Percentiles rank a stretch among this genome's conserved stretches.
These are phyloP conservation scores for Trachymyrmex septentrionalis DNA, from an alignment of 1,140 invertebrate species.

Conservation along the genomic window DNA sequence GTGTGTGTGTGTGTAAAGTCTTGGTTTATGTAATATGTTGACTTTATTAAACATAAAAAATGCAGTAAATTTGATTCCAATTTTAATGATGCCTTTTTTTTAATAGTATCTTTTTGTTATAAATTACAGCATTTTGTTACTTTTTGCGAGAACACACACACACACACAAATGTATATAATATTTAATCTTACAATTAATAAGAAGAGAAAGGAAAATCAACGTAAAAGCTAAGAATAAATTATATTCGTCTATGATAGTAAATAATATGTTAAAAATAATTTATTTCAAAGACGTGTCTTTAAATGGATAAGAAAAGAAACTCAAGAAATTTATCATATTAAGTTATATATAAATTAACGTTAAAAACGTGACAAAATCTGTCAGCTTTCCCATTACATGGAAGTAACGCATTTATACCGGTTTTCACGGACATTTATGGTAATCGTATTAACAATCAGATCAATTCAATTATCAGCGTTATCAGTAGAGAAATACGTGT, in stretches of 20 bases:
- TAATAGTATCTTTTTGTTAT: not conserved
- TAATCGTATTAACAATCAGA: conserved; percentile 19
- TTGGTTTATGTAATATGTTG: not conserved
- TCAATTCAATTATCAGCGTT: conserved; percentile 43
- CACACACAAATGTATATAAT: too few species aligned
- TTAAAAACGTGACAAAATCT: not conserved
- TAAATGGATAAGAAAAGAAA: not conserved
- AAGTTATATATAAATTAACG: not conserved
- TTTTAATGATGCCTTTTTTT: not conserved
- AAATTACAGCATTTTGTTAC: not conserved
- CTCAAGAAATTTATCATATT: not conserved
- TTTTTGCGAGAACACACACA: not conserved
- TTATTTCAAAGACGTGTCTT: not conserved
- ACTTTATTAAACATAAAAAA: conserved; percentile 10
- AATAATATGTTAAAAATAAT: conserved; percentile 10
- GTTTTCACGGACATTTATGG: conserved; percentile 1
- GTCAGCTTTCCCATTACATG: not conserved
- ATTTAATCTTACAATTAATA: not conserved
- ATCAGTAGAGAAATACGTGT: conserved; percentile 15
- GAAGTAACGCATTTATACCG: not conserved
- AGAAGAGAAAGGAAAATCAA: not conserved
- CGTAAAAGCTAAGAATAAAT: not conserved
- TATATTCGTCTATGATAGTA: not conserved
- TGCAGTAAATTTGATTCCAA: not conserved
- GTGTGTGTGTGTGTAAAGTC: not conserved